phyloP scores from a whole-genome alignment of 2,888 invertebrate genomes.

The Caenorhabditis wallacei region DNA sequence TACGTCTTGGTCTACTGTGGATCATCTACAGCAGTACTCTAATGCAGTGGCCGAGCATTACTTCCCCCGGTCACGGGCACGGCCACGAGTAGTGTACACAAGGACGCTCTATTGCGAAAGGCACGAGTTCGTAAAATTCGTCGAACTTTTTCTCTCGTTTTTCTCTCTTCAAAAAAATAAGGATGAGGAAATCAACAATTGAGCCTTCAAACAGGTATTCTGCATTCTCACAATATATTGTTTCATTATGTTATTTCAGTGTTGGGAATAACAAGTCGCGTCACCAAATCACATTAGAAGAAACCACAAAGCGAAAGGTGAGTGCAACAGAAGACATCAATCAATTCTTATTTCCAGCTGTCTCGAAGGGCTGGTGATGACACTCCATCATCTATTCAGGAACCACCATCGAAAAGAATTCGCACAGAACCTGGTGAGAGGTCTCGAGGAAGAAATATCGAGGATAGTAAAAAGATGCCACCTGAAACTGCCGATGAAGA shows the following conservation, averaged over 20 bases:
- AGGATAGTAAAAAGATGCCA: not conserved
- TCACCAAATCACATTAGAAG: not conserved
- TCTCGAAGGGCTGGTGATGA: conserved; percentile 1
- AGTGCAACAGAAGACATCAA: not conserved
- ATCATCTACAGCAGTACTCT: no score
- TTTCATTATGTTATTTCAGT: not conserved
- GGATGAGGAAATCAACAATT: no score
- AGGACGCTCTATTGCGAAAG: no score
- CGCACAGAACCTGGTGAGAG: not conserved
- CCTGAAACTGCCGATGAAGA: conserved; percentile 14
- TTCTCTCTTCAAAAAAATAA: no score
- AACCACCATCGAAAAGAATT: conserved; percentile 4
- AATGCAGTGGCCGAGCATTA: no score
- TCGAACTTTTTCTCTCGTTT: no score
- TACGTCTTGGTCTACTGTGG: no score
- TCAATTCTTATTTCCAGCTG: not conserved
- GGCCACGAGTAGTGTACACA: no score
- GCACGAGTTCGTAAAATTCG: no score
- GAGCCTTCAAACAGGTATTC: no score
- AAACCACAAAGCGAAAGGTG: not conserved
- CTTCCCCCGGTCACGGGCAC: no score
- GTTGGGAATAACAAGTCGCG: not conserved
- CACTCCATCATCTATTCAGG: not conserved
- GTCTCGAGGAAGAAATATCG: not conserved
- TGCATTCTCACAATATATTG: no score